Percentiles rank a stretch among this genome's conserved stretches.
phyloP scores from a whole-genome alignment of 2,797 vertebrate genomes.

The Eremophila alpestris region DNA sequence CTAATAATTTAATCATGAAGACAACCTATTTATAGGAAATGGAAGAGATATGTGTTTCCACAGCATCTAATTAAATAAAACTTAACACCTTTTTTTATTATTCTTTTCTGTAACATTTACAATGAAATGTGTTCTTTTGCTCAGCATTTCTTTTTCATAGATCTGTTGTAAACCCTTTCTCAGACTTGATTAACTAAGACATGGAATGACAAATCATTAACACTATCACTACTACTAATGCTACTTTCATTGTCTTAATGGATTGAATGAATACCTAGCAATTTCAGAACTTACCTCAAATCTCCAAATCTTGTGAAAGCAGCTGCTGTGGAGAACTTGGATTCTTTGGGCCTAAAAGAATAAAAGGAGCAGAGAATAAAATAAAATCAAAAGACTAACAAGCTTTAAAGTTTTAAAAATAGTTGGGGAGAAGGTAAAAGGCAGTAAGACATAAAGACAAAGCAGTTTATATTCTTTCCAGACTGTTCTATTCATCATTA shows the following conservation, averaged over 20 bases:
- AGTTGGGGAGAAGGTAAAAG: neutral
- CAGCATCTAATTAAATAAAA: neutral
- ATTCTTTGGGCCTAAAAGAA: neutral
- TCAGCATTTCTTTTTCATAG: neutral
- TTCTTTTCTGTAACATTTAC: neutral
- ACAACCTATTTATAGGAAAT: neutral
- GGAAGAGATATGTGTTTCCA: neutral
- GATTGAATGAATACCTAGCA: neutral
- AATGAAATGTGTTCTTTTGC: neutral
- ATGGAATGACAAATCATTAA: neutral
- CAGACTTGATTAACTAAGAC: neutral
- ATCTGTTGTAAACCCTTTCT: neutral
- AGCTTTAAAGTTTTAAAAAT: neutral
- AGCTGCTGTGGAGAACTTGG: neutral
- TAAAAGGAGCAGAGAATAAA: neutral
- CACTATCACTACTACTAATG: neutral
- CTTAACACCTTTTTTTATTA: no score
- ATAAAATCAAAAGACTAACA: neutral
- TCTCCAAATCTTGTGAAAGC: neutral
- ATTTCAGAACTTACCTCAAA: neutral
- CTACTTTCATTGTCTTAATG: neutral
- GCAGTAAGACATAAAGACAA: neutral
- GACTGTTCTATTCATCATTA: neutral
- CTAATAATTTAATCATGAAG: neutral
- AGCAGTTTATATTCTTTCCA: neutral